phyloP scores from a whole-genome alignment of 1,140 invertebrate species.

The Pogonomyrmex barbatus region DNA sequence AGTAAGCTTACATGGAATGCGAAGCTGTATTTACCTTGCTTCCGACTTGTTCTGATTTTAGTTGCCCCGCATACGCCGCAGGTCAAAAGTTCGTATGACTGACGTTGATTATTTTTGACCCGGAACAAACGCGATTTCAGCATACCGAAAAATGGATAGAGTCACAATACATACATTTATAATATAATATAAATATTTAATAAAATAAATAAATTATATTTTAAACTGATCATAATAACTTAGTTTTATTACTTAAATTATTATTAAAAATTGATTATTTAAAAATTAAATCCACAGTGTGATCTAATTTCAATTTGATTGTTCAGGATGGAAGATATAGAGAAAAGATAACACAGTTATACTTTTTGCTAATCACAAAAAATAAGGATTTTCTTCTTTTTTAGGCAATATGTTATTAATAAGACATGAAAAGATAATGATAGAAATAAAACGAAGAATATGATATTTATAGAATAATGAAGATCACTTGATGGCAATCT shows the following conservation, averaged over 20 bases:
- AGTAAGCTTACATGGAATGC: slow-evolving; percentile 62
- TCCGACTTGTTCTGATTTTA: slow-evolving; percentile 75
- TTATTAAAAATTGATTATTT: no score
- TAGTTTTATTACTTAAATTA: no score
- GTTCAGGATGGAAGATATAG: background rate
- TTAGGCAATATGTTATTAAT: background rate
- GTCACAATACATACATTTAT: background rate
- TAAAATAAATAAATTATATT: slow-evolving; percentile 6
- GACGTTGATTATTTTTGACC: slow-evolving; percentile 83
- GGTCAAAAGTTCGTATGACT: slow-evolving; percentile 84
- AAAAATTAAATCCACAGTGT: background rate
- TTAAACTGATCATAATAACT: background rate
- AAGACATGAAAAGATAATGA: slow-evolving; percentile 21
- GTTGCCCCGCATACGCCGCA: slow-evolving; percentile 82
- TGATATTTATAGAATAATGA: slow-evolving; percentile 9
- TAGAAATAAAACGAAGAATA: background rate
- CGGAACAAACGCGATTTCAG: slow-evolving; percentile 75
- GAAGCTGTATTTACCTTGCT: slow-evolving; percentile 63
- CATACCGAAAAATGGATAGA: slow-evolving; percentile 26
- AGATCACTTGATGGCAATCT: slow-evolving; percentile 25
- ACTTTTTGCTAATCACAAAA: background rate
- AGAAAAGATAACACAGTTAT: background rate
- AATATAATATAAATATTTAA: background rate
- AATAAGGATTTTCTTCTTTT: background rate
- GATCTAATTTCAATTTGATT: slow-evolving; percentile 5